Evolutionary conservation across 2,113 vertebrate genomes (phyloP), one percentile per base, ranked within the genome.

Genomic region (Grantiella picta): DNA sequence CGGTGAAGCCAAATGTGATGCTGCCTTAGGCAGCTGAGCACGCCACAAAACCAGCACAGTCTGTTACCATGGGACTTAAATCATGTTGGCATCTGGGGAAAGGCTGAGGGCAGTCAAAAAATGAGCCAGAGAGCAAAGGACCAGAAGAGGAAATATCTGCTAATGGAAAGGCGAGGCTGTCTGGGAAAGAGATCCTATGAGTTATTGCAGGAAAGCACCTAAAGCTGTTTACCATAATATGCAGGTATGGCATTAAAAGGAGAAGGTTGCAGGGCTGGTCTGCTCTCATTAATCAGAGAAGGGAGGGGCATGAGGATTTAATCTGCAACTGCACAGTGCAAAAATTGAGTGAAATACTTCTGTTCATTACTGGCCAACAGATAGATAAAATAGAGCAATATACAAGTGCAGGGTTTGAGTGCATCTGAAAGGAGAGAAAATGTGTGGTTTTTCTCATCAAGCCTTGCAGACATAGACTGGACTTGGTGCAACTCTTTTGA

Each of bases 61-160:
- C 66, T 76, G 16, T 81, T 75, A 52, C 15, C 1, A 2, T 49
- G 57, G 49, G 44, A 33, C 60, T 93, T 59, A 24, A 53, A 50
- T 84, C 18, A 72, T 77, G 89, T 70, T 36, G 18, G 78, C 81
- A 54, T 89, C 65, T 95, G 90, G 45, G n/a, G 38, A 82, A 87
- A 89, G 73, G 56, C 63, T 47, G 81, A 87, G 20, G n/a, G 78
- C 31, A 29, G 59, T 82, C 64, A 88, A 88, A 92, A 93, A 95
- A 57, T 47, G 38, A 90, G 29, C 36, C 7, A 28, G 45, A 65
- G 57, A 93, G 80, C 45, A 68, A 79, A 86, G 63, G 66, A 90
- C 29, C 59, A 87, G 86, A n/a, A 94, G n/a, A 38, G 95, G 52
- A 96, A 93, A 83, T 92, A 76, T 68, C 81, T 92, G 66, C 81